Percentiles rank a stretch among this genome's conserved stretches.
Evolutionary conservation across 2,888 invertebrate species (phyloP).

Genomic region (Platycnemis pennipes): DNA sequence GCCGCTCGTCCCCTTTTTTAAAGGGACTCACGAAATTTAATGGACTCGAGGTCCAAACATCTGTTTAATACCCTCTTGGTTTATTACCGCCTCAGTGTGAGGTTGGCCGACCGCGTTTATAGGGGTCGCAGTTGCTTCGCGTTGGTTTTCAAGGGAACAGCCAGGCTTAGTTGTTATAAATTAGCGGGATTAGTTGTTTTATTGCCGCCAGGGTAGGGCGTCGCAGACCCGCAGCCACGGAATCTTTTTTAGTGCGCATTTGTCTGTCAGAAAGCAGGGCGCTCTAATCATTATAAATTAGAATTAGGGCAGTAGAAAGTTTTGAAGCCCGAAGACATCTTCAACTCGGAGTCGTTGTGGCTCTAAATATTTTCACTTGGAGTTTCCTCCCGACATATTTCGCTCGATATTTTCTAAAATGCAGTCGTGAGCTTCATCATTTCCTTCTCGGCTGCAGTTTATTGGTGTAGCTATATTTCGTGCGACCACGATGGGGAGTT

Average conservation of each 20-base stretch:
- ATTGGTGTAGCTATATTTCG: too few relatives aligned
- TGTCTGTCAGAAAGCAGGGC: not conserved
- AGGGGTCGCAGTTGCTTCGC: not conserved
- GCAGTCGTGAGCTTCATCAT: too few relatives aligned
- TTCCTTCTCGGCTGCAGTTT: too few relatives aligned
- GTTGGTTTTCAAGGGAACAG: not conserved
- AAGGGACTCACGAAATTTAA: not conserved
- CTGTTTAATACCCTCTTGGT: not conserved
- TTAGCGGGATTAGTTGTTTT: not conserved
- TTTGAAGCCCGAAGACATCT: not conserved
- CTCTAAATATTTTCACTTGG: not conserved
- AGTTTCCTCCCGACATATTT: not conserved
- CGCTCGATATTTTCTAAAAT: not conserved
- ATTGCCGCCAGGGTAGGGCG: not conserved
- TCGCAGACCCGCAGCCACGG: not conserved
- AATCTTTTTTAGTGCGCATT: not conserved
- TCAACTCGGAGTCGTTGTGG: not conserved
- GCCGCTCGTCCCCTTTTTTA: not conserved
- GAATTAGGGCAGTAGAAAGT: not conserved
- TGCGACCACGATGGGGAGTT: too few relatives aligned
- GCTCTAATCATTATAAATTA: not conserved
- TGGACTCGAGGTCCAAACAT: conserved; percentile 11
- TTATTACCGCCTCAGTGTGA: not conserved
- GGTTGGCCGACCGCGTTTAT: not conserved
- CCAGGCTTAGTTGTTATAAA: not conserved